phyloP scores from a whole-genome alignment of 2,113 vertebrate species.

The Peromyscus californicus region DNA sequence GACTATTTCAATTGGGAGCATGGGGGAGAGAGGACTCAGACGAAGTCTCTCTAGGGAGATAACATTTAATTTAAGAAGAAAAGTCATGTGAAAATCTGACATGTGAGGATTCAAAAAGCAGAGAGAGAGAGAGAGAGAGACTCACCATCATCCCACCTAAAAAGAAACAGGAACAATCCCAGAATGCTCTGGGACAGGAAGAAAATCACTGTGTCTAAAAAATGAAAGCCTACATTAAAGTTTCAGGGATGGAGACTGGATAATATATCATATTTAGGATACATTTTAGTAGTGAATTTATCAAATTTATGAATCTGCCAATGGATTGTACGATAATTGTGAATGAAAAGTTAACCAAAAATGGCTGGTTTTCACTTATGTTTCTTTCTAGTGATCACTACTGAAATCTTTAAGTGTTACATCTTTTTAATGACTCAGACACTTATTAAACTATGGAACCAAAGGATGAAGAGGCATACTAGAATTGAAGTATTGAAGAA shows the following conservation, averaged over 20 bases:
- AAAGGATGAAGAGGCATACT: neutral
- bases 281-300: neutral
- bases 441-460: neutral
- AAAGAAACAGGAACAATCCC: neutral
- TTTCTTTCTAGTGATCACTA: constrained; percentile 33
- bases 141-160: too few species aligned
- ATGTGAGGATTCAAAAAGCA: constrained; percentile 12
- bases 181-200: neutral
- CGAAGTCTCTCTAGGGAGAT: neutral
- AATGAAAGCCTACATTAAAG: constrained; percentile 1
- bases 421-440: constrained; percentile 19
- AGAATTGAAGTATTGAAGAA: neutral
- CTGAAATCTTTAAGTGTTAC: neutral
- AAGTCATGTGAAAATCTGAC: constrained; percentile 45
- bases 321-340: neutral
- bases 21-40: neutral
- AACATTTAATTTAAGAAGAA: constrained; percentile 36
- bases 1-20: constrained; percentile 42
- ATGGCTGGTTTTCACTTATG: neutral
- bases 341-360: constrained; percentile 14
- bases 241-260: neutral
- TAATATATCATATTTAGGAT: constrained; percentile 21
- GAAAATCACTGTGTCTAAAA: neutral
- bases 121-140: too few species aligned
- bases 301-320: constrained; percentile 39